Evolutionary conservation across 2,113 vertebrate genomes (phyloP), one percentile per base, ranked within the genome.

Genomic region (Pogonocichla stellata): DNA sequence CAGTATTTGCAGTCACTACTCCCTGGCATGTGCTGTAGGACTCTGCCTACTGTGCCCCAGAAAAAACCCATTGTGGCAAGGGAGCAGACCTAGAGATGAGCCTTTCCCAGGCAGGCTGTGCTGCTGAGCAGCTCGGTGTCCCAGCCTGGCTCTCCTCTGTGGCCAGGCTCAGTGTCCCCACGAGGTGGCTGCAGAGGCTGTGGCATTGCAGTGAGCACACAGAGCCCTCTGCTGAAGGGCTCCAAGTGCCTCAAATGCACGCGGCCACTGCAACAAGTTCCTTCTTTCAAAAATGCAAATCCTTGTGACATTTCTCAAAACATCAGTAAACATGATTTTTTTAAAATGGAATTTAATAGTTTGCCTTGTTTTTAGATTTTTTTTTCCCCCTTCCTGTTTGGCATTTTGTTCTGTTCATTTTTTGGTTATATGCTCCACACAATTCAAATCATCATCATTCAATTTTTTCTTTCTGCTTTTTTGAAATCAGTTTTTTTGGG

Each of bases 111-210:
- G 1, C 31, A 7, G 47, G 34, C 50, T 33, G 26, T 14, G 38
- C 34, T 50, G 47, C 43, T 56, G 16, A 2, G 10, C 8, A 3
- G 33, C 4, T 0, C 34, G 3, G 40, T 1, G 15, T 24, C 62
- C 73, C 57, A 23, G 12, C 1, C 7, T 0, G 31, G 54, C 80
- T 50, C 14, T n/a, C 18, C 58, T 14, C 8, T 0, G 53, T 7
- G 77, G 3, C 17, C 31, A 15, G 19, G 20, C 69, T 1, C 36
- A 0, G n/a, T 8, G 19, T 89, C 40, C 83, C 91, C 80, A 8
- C 74, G 33, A 96, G 97, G 18, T 85, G 96, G 96, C 97, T 92
- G 95, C 94, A 96, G 93, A 97, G 96, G 85, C 96, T 66, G 82
- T 5, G 7, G 42, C 58, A 64, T 28, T 2, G 0, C 1, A 9